Conservation (phyloP, 2,888 invertebrate genomes). For the Allolobophora icterica region DNA sequence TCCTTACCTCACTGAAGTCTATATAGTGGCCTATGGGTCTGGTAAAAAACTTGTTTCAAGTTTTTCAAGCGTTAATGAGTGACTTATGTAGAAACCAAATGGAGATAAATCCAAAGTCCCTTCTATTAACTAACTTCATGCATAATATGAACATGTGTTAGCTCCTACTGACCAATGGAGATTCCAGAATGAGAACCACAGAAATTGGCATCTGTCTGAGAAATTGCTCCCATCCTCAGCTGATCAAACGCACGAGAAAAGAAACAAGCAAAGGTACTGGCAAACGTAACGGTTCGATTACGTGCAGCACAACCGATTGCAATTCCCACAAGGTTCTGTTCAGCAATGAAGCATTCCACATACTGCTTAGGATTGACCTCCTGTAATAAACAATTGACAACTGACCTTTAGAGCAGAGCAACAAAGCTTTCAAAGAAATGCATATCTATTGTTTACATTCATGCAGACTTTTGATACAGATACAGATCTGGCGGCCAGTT, state of each 20-base stretch:
- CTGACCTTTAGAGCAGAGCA: not conserved
- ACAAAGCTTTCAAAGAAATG: not conserved
- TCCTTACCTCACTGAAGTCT: too few relatives aligned
- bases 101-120: not conserved
- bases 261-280: conserved; percentile 97
- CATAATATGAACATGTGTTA: not conserved
- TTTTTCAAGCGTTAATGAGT: not conserved
- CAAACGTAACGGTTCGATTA: conserved; percentile 89
- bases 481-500: too few relatives aligned
- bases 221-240: conserved; percentile 98
- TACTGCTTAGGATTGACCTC: conserved; percentile 74
- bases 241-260: conserved; percentile 91
- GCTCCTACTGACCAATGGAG: conserved; percentile 81
- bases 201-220: conserved; percentile 95
- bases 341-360: conserved; percentile 98
- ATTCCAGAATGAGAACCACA: conserved; percentile 96
- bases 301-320: conserved; percentile 93
- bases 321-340: conserved; percentile 93
- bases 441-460: not conserved
- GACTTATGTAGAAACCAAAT: not conserved
- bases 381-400: conserved; percentile 48
- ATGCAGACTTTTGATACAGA: not conserved
- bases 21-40: too few relatives aligned
- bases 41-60: not conserved
- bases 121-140: not conserved